Percentiles rank a stretch among this genome's conserved stretches.
phyloP scores from a whole-genome alignment of 2,113 vertebrate species.

The human region DNA sequence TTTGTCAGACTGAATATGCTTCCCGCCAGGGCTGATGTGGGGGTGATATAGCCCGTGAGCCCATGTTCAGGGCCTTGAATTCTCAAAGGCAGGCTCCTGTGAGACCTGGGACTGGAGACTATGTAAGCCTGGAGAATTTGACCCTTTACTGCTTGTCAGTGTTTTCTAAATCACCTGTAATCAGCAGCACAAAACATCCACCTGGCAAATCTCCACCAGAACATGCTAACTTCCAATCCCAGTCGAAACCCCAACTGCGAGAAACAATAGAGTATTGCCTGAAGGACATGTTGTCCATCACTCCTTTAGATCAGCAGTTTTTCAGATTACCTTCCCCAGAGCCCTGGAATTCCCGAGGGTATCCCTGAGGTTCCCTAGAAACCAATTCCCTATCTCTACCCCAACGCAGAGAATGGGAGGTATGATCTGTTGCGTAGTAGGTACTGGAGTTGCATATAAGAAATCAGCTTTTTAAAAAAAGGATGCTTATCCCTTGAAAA shows the following conservation, averaged over 20 bases:
- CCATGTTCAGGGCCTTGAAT: not conserved
- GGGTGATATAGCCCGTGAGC: rapidly evolving
- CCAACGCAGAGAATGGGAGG: not conserved
- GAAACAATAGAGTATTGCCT: not conserved
- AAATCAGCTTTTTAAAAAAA: not conserved
- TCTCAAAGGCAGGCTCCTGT: not conserved
- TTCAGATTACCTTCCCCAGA: not conserved
- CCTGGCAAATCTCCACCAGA: rapidly evolving
- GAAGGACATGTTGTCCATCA: not conserved
- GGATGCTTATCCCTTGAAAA: not conserved
- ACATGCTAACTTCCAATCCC: not conserved
- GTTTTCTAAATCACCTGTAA: not conserved
- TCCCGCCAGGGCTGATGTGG: not conserved
- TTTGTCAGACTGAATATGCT: not conserved
- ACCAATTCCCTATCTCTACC: not conserved
- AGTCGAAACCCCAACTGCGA: not conserved
- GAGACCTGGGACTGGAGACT: not conserved
- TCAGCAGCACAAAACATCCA: not conserved
- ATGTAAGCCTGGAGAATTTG: not conserved
- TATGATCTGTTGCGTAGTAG: not conserved
- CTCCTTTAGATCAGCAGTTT: not conserved
- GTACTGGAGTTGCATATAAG: not conserved
- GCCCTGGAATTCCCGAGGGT: not conserved
- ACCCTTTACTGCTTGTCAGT: not conserved
- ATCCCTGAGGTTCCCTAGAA: not conserved